Conservation (phyloP, 2,797 vertebrate species). For the Heterohyrax brucei region DNA sequence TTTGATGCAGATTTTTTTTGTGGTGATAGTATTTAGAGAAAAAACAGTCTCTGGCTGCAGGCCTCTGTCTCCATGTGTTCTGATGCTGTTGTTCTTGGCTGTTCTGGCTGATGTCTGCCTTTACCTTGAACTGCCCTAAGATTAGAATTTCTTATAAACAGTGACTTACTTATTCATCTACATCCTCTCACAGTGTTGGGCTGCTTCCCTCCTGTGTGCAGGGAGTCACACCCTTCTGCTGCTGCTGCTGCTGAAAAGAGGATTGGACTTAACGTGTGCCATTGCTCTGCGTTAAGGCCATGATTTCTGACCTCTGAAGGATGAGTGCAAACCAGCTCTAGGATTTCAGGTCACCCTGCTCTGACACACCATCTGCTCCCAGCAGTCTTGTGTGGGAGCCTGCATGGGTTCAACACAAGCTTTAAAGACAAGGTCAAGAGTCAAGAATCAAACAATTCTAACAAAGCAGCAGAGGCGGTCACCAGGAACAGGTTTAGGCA, state of each 20-base stretch:
- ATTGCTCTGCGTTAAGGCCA: not conserved
- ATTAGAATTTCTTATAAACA: conserved; percentile 84
- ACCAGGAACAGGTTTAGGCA: not conserved
- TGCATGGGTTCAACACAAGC: accelerated
- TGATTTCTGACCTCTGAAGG: not conserved
- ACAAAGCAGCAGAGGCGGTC: not conserved
- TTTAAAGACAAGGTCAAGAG: not conserved
- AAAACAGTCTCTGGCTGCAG: conserved; percentile 64
- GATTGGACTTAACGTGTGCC: not conserved
- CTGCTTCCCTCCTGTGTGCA: not conserved
- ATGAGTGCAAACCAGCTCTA: accelerated
- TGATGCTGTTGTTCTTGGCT: conserved; percentile 79
- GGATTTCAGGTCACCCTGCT: not conserved
- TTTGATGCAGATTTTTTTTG: not conserved
- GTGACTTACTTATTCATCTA: conserved; percentile 78
- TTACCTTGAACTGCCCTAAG: conserved; percentile 83
- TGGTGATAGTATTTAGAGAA: conserved; percentile 69
- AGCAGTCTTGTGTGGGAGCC: not conserved
- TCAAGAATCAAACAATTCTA: not conserved
- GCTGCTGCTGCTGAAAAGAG: not conserved
- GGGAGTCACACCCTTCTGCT: not conserved
- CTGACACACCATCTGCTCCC: not conserved
- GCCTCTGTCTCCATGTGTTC: conserved; percentile 24
- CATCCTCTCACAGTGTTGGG: conserved; percentile 11
- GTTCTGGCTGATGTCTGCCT: conserved; percentile 73